Conservation (phyloP, 2,888 invertebrate species). For the Myopa tessellatipennis region DNA sequence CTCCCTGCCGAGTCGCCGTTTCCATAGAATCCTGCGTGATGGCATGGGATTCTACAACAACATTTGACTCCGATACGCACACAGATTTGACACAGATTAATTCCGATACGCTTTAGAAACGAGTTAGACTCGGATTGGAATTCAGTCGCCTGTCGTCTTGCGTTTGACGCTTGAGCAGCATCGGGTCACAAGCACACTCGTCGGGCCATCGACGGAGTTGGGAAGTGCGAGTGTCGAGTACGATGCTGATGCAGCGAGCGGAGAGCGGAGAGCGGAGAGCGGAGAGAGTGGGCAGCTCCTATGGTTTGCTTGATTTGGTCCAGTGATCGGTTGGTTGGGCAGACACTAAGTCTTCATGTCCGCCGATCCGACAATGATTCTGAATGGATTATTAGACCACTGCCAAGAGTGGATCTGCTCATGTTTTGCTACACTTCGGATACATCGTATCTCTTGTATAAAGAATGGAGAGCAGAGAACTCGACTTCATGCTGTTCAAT, state of each 20-base stretch:
- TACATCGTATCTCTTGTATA: too few relatives aligned
- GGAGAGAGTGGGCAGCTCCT: too few relatives aligned
- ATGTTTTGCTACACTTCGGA: constrained; percentile 25
- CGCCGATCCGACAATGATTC: too few relatives aligned
- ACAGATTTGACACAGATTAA: constrained; percentile 11
- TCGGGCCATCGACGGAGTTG: constrained; percentile 26
- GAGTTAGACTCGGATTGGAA: constrained; percentile 26
- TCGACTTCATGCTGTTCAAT: neutral
- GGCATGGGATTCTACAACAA: too few relatives aligned
- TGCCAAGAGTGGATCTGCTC: constrained; percentile 11
- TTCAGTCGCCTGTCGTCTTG: constrained; percentile 27
- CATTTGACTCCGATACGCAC: neutral
- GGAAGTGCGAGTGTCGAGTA: too few relatives aligned
- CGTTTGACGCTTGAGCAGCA: constrained; percentile 26
- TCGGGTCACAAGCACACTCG: constrained; percentile 26
- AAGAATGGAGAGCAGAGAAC: too few relatives aligned
- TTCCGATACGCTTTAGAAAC: neutral
- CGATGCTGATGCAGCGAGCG: too few relatives aligned
- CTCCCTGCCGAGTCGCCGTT: too few relatives aligned
- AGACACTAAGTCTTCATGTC: constrained; percentile 12
- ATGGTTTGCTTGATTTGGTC: too few relatives aligned
- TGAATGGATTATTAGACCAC: neutral
- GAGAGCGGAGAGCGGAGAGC: too few relatives aligned
- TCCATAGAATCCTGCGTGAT: neutral
- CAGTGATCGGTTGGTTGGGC: constrained; percentile 3